Evolutionary conservation across 2,888 invertebrate species (phyloP), one percentile per base, ranked within the genome.

Genomic region (Hesperia comma): DNA sequence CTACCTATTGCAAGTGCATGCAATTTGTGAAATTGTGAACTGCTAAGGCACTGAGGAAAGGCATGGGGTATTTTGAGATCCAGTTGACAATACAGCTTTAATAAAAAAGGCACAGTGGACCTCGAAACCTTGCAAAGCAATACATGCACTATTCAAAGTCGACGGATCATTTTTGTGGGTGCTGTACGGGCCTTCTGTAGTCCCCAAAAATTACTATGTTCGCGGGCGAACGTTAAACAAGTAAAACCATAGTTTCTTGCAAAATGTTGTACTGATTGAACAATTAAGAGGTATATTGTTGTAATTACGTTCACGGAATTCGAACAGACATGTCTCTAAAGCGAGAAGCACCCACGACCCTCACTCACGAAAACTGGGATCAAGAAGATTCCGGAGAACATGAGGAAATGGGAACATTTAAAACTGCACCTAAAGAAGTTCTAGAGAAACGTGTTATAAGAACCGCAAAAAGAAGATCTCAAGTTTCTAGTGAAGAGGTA

Each of bases 281-380:
- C 2, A 46, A 8, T 46, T 46, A 15, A 0, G 7, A 8, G 10
- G 37, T 37, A 12, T 37, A 37, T 37, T 37, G 1, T 12, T 15
- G 6, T 10, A 15, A 26, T 26, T 4, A 6, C 12, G 7, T 12
- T 17, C 6, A 15, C 43, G 2, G 17, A 15, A 46, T 15, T 46
- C 43, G 6, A 46, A 8, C 49, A 58, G 64, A 33, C 32, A 97
- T 96, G 96, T 93, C 96, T 75, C 84, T 87, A 61, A 98, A 98
- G 90, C 94, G 98, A 71, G 87, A 92, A 74, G 97, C 98, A 33
- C 94, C 95, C 6, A 93, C 93, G 21, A 96, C 97, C 67, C 86
- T 98, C 71, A 97, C 96, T 86, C 96, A 96, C 77, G 96, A 96
- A 12, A 98, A 98, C 83, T 98, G 98, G 97, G 95, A 97, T 81